Conservation (phyloP, 2,888 invertebrate species). For the Callimorpha dominula region DNA sequence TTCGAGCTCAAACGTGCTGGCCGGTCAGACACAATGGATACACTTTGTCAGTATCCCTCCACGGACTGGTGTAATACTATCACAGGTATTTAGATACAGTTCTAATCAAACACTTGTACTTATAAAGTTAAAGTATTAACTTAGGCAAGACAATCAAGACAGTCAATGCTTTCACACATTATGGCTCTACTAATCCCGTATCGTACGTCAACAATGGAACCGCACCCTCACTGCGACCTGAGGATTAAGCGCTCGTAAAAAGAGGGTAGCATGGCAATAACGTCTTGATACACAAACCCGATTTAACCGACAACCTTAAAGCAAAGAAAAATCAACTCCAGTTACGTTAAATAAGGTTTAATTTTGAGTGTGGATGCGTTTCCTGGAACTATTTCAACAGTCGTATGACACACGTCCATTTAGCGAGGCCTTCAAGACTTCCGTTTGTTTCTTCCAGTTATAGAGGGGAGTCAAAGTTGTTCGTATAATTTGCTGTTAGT, state of each 20-base stretch:
- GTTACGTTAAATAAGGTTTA: constrained; percentile 33
- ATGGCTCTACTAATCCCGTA: constrained; percentile 31
- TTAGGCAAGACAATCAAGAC: neutral
- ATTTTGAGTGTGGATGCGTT: constrained; percentile 21
- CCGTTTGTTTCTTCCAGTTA: constrained; percentile 54
- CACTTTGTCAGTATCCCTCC: too few relatives aligned
- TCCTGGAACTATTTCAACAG: constrained; percentile 58
- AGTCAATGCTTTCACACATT: neutral
- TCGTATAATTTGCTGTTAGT: constrained; percentile 51
- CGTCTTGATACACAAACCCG: constrained; percentile 76
- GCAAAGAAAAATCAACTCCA: constrained; percentile 44
- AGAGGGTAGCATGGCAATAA: constrained; percentile 78
- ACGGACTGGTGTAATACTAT: neutral
- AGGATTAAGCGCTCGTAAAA: constrained; percentile 85
- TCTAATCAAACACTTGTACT: neutral
- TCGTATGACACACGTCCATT: constrained; percentile 73
- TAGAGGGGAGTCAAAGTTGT: constrained; percentile 47
- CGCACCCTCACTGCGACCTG: constrained; percentile 62
- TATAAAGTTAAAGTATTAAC: neutral
- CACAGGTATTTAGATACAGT: neutral
- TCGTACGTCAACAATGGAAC: constrained; percentile 53
- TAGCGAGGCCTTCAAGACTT: constrained; percentile 63
- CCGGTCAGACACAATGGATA: too few relatives aligned
- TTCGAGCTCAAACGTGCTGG: too few relatives aligned
- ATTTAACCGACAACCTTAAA: constrained; percentile 39